A percentile compares a stretch with the other conserved stretches of the same genome.
Evolutionary conservation across 2,888 invertebrate species (phyloP).

Genomic region (Empis stercorea): DNA sequence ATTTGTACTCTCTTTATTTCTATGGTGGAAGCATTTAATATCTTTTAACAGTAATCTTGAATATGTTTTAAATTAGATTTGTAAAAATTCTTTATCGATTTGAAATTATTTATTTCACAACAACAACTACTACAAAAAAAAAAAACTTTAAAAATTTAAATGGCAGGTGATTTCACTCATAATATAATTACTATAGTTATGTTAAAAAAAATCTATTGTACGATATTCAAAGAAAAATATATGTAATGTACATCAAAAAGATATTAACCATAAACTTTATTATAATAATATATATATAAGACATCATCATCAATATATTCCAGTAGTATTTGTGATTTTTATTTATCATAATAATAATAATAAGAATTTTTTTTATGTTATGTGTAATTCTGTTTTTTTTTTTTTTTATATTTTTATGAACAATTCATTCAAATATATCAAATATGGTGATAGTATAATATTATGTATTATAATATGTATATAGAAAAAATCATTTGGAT

Average conservation of each 20-base stretch:
- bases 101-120: too few relatives aligned
- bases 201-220: neutral
- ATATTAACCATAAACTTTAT: neutral
- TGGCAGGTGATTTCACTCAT: neutral
- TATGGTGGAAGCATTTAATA: too few relatives aligned
- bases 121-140: too few relatives aligned
- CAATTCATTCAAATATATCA: neutral
- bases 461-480: too few relatives aligned
- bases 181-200: neutral
- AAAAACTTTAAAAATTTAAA: neutral
- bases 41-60: too few relatives aligned
- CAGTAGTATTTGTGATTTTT: neutral
- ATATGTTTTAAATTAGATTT: too few relatives aligned
- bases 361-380: too few relatives aligned
- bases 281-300: neutral
- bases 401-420: neutral
- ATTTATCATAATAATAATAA: neutral
- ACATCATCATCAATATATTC: neutral
- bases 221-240: neutral
- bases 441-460: slow-evolving; percentile 1
- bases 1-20: too few relatives aligned
- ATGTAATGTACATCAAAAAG: neutral
- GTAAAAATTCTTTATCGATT: too few relatives aligned
- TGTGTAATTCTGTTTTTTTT: too few relatives aligned
- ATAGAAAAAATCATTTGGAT: neutral